Base-by-base conservation (phyloP, 1,140 invertebrate species). In the Chymomyza costata region DNA sequence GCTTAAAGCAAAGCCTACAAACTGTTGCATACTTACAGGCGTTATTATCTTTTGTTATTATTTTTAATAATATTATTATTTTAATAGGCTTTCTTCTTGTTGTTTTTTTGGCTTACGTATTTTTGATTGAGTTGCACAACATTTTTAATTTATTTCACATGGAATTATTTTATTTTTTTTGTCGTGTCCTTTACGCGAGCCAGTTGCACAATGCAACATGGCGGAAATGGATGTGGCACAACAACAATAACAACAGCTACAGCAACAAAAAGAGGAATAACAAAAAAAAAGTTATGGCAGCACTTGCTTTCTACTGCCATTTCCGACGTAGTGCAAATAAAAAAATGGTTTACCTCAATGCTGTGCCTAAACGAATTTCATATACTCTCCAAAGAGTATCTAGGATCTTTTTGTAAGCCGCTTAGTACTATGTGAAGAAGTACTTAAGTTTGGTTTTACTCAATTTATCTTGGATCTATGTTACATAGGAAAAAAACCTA, bases 71-170 rank as follows among this genome's bases (percentile, higher is more conserved):
- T 41, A 38, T 47, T 47, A n/a, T 6, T 31, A 37, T 40, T 30
- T n/a, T 18, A 39, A 34, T 25, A 8, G 16, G 40, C 19, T 39
- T 10, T 11, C 21, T 7, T 61, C 39, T 39, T 61, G 18, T 61
- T 76, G 62, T 65, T 71, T 25, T 78, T 53, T 37, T 37, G 61
- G 58, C 62, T 54, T 62, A 52, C 71, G 39, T 54, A 58, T 78
- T 62, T n/a, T 78, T 78, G 53, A 78, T 76, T 70, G 55, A 76
- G 65, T 70, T 54, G 46, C 59, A 28, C 31, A 31, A 38, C 32
- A 57, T 3, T 25, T 25, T 25, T 25, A 8, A 25, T 25, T 25
- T 3, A 25, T 3, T 25, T 25, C 3, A 25, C 3, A 25, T 25
- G 21, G 3, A 25, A 25, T 25, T 25, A 25, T 25, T 25, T 25